phyloP scores from a whole-genome alignment of 1,140 invertebrate genomes.

The Papilio polyxenes region DNA sequence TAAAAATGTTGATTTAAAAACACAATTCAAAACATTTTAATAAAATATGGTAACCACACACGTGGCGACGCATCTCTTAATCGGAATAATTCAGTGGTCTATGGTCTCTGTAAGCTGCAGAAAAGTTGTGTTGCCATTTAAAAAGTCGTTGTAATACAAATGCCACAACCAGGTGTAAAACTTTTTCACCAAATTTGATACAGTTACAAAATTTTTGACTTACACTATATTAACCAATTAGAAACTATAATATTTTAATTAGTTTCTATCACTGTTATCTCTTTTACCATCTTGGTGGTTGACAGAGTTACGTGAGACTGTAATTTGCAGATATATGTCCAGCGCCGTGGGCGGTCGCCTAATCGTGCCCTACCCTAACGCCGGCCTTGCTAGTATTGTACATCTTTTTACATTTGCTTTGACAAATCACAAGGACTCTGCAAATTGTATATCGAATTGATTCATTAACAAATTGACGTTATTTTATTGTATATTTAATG shows the following conservation, averaged over 20 bases:
- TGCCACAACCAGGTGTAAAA: not conserved
- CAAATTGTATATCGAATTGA: not conserved
- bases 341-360: too few relatives aligned
- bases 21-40: not conserved
- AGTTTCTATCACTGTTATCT: too few relatives aligned
- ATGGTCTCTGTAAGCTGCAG: not conserved
- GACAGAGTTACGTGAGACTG: too few relatives aligned
- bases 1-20: not conserved
- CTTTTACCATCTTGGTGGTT: too few relatives aligned
- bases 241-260: too few relatives aligned
- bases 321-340: too few relatives aligned
- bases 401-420: too few relatives aligned
- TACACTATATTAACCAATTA: too few relatives aligned
- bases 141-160: not conserved
- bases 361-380: too few relatives aligned
- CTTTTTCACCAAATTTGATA: too few relatives aligned
- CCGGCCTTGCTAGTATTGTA: too few relatives aligned
- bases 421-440: not conserved
- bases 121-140: not conserved
- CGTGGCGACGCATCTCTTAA: not conserved
- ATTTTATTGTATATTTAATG: not conserved
- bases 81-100: not conserved
- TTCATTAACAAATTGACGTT: not conserved
- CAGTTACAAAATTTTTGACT: too few relatives aligned
- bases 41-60: not conserved